Conservation (phyloP, 2,113 vertebrate species). For the Tinamus guttatus region DNA sequence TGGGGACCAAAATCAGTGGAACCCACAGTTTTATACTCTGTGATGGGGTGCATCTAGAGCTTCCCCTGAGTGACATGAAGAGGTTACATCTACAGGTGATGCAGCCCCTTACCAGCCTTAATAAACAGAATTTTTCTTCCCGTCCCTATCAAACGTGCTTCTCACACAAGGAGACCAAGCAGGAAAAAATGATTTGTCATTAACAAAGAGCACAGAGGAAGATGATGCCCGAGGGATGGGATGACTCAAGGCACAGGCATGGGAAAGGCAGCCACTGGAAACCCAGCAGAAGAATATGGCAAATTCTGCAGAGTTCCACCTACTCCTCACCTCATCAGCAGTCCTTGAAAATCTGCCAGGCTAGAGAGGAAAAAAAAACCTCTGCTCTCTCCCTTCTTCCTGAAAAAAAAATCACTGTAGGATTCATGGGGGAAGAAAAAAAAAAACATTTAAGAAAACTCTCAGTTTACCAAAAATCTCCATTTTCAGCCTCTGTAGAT, state of each 20-base stretch:
- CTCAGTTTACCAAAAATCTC: neutral
- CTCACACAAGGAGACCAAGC: neutral
- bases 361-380: no score
- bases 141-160: neutral
- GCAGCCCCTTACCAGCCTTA: neutral
- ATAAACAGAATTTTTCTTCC: neutral
- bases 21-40: neutral
- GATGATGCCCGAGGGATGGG: neutral
- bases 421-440: neutral
- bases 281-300: neutral
- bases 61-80: neutral
- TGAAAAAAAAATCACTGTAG: neutral
- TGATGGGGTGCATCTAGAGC: neutral
- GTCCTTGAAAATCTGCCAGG: neutral
- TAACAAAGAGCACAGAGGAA: neutral
- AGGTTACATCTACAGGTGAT: neutral
- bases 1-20: neutral
- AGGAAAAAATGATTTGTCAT: neutral
- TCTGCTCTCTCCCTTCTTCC: no score
- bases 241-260: neutral
- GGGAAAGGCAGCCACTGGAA: neutral
- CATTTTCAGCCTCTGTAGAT: neutral
- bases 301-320: neutral
- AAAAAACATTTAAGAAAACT: neutral
- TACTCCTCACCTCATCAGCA: neutral